A percentile compares a stretch with the other conserved stretches of the same genome.
These are phyloP conservation scores for Xenus cinereus DNA, from an alignment of 2,113 vertebrate genomes.

Conservation along the genomic window DNA sequence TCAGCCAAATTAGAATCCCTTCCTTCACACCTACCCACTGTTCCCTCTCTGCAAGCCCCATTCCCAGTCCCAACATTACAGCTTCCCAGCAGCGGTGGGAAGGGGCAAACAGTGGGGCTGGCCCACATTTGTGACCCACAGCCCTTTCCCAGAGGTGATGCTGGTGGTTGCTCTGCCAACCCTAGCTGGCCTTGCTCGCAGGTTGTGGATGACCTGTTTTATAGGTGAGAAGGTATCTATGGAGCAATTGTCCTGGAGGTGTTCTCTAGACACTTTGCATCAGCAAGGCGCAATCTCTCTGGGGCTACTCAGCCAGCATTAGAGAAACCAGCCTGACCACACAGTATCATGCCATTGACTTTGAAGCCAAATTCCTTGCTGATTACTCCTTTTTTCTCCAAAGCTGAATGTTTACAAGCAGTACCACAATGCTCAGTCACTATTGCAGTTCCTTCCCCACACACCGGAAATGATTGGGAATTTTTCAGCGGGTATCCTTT, in stretches of 20 bases:
- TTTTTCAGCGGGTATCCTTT: not conserved
- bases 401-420: not conserved
- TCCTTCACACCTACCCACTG: not conserved
- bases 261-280: not conserved
- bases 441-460: not conserved
- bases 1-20: not conserved
- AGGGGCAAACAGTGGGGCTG: not conserved
- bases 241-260: not conserved
- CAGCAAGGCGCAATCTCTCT: not conserved
- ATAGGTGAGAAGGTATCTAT: not conserved
- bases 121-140: rapidly evolving
- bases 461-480: not conserved
- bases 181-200: not conserved
- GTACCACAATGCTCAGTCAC: not conserved
- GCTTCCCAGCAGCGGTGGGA: not conserved
- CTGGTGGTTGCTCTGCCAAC: not conserved
- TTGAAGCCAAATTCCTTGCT: constrained; percentile 2
- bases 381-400: not conserved
- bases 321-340: not conserved
- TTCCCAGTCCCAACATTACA: not conserved
- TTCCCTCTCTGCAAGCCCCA: not conserved
- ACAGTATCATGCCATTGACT: not conserved
- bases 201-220: not conserved
- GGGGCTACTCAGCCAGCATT: not conserved
- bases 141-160: rapidly evolving